Base-by-base conservation (phyloP, 2,888 invertebrate species). In the Alloscopus bannaensis region DNA sequence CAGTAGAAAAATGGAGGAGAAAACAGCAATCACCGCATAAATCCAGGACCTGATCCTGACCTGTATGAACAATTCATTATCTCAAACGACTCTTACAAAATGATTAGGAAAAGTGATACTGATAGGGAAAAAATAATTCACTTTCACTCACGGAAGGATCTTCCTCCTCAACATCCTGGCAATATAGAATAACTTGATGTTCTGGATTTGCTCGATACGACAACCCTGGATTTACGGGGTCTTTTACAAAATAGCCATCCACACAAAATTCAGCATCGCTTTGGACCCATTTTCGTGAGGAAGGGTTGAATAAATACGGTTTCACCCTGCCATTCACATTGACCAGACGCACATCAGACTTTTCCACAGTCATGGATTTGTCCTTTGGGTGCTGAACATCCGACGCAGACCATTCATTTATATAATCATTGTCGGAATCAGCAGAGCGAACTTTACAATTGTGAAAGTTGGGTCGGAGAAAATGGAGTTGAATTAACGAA, bases 41-140 rank as follows among this genome's bases (percentile, higher is more conserved):
- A 20, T 6, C 57, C 40, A 57, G 11, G 69, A 70, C 11, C 20
- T 62, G n/a, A n/a, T n/a, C 70, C 45, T 59, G 16, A 28, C 47
- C 16, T 29, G 26, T 42, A 4, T 31, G 28, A 29, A 57, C 13
- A 57, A 55, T 13, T 13, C n/a, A 31, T n/a, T 18, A 11, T 47
- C 18, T 47, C 20, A 4, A n/a, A n/a, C 13, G 13, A 36, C 6
- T 13, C 8, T 13, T 36, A 36, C 13, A 36, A 8, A 8, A 36
- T 45, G 45, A 45, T 4, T n/a, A n/a, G n/a, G n/a, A 45, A 45
- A 45, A 45, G 36, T 36, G 6, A 36, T 13, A 13, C 13, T 36
- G 36, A 13, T 13, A 8, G 6, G 36, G 36, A 6, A 8, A 8
- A 36, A 13, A 13, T 36, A 8, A 36, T 36, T 6, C 6, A 36